A percentile compares a stretch with the other conserved stretches of the same genome.
phyloP scores from a whole-genome alignment of 2,888 invertebrate species.

The Gymnocheta viridis region DNA sequence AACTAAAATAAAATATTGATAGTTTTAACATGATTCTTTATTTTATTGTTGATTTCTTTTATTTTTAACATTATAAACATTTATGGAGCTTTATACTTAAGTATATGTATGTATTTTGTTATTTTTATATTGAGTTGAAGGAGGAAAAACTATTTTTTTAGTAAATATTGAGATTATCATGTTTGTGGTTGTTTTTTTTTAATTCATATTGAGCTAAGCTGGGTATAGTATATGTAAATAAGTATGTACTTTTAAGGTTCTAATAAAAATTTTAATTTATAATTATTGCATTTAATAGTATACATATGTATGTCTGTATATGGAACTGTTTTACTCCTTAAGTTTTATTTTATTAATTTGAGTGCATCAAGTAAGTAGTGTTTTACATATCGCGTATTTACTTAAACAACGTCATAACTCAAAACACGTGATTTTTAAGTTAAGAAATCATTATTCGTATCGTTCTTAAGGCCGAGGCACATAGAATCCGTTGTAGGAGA shows the following conservation, averaged over 20 bases:
- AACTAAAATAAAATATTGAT: not conserved
- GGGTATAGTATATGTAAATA: slow-evolving; percentile 28
- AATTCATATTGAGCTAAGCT: slow-evolving; percentile 54
- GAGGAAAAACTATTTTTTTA: slow-evolving; percentile 55
- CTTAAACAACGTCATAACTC: no score
- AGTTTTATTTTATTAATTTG: slow-evolving; percentile 19
- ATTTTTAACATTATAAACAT: slow-evolving; percentile 56
- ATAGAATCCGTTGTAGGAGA: no score
- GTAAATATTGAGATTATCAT: slow-evolving; percentile 36
- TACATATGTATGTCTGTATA: not conserved
- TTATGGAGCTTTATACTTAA: slow-evolving; percentile 39
- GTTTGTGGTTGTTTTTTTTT: slow-evolving; percentile 6
- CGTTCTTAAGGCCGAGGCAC: no score
- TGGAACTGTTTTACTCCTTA: slow-evolving; percentile 52
- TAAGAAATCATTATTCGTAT: no score
- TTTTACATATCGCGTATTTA: no score
- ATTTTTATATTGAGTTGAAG: slow-evolving; percentile 32
- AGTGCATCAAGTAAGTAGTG: slow-evolving; percentile 60
- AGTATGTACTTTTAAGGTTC: slow-evolving; percentile 11
- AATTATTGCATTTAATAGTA: slow-evolving; percentile 48
- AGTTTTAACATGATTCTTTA: slow-evolving; percentile 33
- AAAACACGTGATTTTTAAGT: no score
- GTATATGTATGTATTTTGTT: slow-evolving; percentile 9
- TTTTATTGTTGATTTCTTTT: slow-evolving; percentile 41
- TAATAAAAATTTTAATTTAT: slow-evolving; percentile 44